Evolutionary conservation across 2,888 invertebrate genomes (phyloP).

Genomic region (Acrobeloides nanus): DNA sequence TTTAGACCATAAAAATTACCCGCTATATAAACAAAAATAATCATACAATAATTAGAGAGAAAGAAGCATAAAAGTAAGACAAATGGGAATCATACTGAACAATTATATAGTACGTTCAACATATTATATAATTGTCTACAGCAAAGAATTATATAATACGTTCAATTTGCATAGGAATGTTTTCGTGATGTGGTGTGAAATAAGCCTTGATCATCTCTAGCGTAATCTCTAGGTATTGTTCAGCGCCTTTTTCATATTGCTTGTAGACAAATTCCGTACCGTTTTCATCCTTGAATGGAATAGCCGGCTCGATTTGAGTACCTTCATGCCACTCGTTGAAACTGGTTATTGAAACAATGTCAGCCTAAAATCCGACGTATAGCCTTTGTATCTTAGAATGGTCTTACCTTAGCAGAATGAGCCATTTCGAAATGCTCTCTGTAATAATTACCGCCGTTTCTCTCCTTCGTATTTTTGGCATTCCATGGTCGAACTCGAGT

Average conservation of each 20-base stretch:
- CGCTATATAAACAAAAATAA: too few species aligned
- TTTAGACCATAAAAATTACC: too few species aligned
- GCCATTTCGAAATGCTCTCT: constrained; percentile 54
- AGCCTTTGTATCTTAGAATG: constrained; percentile 11
- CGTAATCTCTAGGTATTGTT: constrained; percentile 29
- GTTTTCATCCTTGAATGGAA: constrained; percentile 56
- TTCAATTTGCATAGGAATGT: constrained; percentile 29
- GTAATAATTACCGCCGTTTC: constrained; percentile 64
- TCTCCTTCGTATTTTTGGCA: constrained; percentile 57
- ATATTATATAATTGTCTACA: background rate
- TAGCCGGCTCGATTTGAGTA: constrained; percentile 68
- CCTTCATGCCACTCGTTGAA: constrained; percentile 73
- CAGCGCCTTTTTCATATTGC: constrained; percentile 19
- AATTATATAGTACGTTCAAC: background rate
- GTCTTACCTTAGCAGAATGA: constrained; percentile 25
- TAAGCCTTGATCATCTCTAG: constrained; percentile 27
- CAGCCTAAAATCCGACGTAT: constrained; percentile 18
- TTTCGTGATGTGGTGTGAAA: constrained; percentile 30
- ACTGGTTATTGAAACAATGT: constrained; percentile 65
- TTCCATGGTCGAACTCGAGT: constrained; percentile 65
- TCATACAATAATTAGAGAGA: too few species aligned
- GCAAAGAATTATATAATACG: constrained; percentile 18
- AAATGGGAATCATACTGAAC: too few species aligned
- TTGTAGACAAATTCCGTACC: constrained; percentile 23
- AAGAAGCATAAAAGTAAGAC: too few species aligned